phyloP scores from a whole-genome alignment of 1,140 invertebrate genomes.

The Hylyphantes graminicola region DNA sequence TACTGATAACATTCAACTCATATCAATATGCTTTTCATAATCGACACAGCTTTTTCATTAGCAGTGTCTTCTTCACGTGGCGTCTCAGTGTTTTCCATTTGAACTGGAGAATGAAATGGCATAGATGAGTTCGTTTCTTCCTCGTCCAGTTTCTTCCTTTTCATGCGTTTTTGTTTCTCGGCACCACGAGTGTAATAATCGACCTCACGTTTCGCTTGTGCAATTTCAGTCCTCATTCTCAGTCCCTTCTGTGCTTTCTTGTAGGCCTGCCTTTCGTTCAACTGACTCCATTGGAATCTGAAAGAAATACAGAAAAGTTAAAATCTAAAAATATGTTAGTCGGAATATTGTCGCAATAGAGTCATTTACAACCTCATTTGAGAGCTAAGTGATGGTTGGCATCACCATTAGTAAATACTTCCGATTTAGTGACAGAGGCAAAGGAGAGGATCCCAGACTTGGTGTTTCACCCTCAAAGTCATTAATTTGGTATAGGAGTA shows the following conservation, averaged over 20 bases:
- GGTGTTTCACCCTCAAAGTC: not conserved
- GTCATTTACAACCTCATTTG: too few relatives aligned
- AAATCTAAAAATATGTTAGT: not conserved
- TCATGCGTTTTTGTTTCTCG: conserved; percentile 76
- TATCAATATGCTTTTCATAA: too few relatives aligned
- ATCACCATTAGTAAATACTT: too few relatives aligned
- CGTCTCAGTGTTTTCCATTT: too few relatives aligned
- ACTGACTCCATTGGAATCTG: conserved; percentile 94
- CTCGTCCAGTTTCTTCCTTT: conserved; percentile 47
- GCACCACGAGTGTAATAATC: conserved; percentile 86
- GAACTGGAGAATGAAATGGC: too few relatives aligned
- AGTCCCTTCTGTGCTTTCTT: conserved; percentile 90
- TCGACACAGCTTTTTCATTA: too few relatives aligned
- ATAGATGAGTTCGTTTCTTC: not conserved
- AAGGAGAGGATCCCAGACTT: too few relatives aligned
- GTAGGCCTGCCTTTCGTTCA: conserved; percentile 90
- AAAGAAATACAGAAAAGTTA: not conserved
- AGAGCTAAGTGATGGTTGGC: too few relatives aligned
- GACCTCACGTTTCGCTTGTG: conserved; percentile 89
- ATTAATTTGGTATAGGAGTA: not conserved
- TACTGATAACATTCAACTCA: too few relatives aligned
- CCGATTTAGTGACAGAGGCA: too few relatives aligned
- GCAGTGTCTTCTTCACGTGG: too few relatives aligned
- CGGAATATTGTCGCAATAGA: not conserved
- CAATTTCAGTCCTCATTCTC: conserved; percentile 85